These are phyloP conservation scores for Pollenia griseotomentosa DNA, from an alignment of 2,888 invertebrate species.

Conservation along the genomic window DNA sequence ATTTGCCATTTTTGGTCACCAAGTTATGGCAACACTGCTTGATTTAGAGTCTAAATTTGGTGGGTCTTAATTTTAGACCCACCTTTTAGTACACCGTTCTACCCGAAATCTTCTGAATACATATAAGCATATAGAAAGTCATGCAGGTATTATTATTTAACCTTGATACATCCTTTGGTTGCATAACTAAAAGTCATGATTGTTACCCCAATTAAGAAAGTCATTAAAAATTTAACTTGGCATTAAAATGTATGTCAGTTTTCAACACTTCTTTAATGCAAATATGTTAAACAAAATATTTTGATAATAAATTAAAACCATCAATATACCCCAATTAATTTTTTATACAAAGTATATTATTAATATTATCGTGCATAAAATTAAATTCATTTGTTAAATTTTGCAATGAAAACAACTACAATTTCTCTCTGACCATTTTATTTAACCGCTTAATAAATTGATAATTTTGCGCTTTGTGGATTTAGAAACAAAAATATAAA, in stretches of 20 bases:
- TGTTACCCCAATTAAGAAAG: too few relatives aligned
- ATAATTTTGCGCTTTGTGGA: conserved; percentile 53
- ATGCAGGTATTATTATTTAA: too few relatives aligned
- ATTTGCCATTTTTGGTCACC: too few relatives aligned
- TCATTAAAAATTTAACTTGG: not conserved
- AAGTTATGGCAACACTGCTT: too few relatives aligned
- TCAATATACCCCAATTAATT: not conserved
- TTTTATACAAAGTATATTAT: not conserved
- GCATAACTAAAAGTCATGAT: too few relatives aligned
- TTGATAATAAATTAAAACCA: not conserved
- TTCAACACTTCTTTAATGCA: not conserved
- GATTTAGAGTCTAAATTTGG: too few relatives aligned
- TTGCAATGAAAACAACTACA: not conserved
- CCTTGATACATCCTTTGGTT: too few relatives aligned
- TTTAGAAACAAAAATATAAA: not conserved
- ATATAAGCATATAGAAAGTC: too few relatives aligned
- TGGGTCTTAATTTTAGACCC: too few relatives aligned
- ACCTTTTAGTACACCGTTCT: too few relatives aligned
- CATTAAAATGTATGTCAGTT: not conserved
- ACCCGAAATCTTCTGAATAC: too few relatives aligned
- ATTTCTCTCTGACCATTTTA: conserved; percentile 25
- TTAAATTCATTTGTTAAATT: not conserved
- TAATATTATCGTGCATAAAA: not conserved
- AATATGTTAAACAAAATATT: not conserved
- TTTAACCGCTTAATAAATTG: conserved; percentile 66